phyloP scores from a whole-genome alignment of 2,113 vertebrate genomes.

The Nothobranchius kuhntae region DNA sequence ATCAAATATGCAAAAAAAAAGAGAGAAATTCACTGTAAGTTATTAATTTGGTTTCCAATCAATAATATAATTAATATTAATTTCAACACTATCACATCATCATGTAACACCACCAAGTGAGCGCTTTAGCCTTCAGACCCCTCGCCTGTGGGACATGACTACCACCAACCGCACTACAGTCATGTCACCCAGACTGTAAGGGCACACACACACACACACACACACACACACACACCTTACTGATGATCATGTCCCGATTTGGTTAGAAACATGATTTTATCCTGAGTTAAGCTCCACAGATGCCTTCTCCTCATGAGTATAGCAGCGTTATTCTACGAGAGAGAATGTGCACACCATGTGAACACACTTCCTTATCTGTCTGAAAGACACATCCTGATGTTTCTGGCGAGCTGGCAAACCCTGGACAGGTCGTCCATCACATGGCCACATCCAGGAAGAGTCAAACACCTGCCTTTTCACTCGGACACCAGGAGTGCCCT shows the following conservation, averaged over 20 bases:
- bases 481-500: slow-evolving; percentile 48
- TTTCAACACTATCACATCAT: too few relatives aligned
- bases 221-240: slow-evolving; percentile 1
- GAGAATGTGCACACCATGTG: slow-evolving; percentile 9
- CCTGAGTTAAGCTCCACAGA: slow-evolving; percentile 48
- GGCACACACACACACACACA: too few relatives aligned
- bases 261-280: slow-evolving; percentile 47
- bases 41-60: too few relatives aligned
- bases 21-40: too few relatives aligned
- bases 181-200: too few relatives aligned
- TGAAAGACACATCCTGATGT: slow-evolving; percentile 28
- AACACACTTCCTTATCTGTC: slow-evolving; percentile 34
- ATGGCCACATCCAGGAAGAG: not conserved
- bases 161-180: too few relatives aligned
- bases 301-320: slow-evolving; percentile 39
- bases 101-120: not conserved
- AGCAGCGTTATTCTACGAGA: slow-evolving; percentile 8
- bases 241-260: slow-evolving; percentile 6
- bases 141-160: too few relatives aligned
- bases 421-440: too few relatives aligned
- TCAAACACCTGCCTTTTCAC: slow-evolving; percentile 69
- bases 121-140: too few relatives aligned
- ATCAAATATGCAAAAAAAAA: too few relatives aligned
- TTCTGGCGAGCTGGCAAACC: too few relatives aligned
- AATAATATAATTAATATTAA: too few relatives aligned